Conservation (phyloP, 2,888 invertebrate species). For the Andricus curvator region DNA sequence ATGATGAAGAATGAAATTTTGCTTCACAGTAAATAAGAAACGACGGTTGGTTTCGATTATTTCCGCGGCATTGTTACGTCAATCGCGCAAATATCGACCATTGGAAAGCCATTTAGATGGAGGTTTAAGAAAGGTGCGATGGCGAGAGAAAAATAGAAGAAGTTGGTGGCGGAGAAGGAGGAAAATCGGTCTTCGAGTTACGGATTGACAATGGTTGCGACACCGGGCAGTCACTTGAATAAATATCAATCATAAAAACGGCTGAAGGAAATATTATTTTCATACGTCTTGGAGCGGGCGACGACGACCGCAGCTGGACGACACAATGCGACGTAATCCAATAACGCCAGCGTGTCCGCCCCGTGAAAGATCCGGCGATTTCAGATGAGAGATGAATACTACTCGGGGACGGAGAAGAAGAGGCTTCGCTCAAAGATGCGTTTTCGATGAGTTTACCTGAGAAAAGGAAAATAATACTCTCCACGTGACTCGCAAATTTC, state of each 20-base stretch:
- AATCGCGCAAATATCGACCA: conserved; percentile 47
- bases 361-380: conserved; percentile 60
- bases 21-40: conserved; percentile 1
- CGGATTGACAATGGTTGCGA: conserved; percentile 51
- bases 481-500: conserved; percentile 35
- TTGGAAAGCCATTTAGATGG: conserved; percentile 42
- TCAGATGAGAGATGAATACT: conserved; percentile 52
- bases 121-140: conserved; percentile 41
- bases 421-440: conserved; percentile 11
- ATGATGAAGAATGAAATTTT: neutral
- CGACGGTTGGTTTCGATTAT: conserved; percentile 34
- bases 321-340: conserved; percentile 67
- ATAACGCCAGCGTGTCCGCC: conserved; percentile 67
- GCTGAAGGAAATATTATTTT: conserved; percentile 75
- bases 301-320: conserved; percentile 54
- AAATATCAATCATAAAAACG: conserved; percentile 75
- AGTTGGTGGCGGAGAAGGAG: conserved; percentile 44
- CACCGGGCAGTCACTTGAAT: conserved; percentile 71
- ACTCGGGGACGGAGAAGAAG: conserved; percentile 43
- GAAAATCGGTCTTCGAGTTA: conserved; percentile 55
- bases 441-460: conserved; percentile 46
- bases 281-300: conserved; percentile 58
- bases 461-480: conserved; percentile 45
- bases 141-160: conserved; percentile 41
- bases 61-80: conserved; percentile 15